Percentiles rank a stretch among this genome's conserved stretches.
phyloP scores from a whole-genome alignment of 1,140 invertebrate genomes.

The Pteromalus puparum region DNA sequence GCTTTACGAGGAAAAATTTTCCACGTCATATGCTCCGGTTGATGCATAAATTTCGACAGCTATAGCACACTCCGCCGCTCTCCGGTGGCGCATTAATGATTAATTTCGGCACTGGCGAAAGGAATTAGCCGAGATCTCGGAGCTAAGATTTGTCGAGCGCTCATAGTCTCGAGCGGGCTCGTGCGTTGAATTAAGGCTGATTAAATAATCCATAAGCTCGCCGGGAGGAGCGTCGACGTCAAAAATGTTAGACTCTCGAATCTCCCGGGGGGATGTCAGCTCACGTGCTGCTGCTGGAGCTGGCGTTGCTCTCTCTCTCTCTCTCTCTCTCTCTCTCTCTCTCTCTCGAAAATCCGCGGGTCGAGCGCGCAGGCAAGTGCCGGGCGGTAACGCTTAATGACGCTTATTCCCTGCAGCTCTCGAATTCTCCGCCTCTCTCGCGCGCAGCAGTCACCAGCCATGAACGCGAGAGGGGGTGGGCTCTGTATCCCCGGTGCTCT shows the following conservation, averaged over 20 bases:
- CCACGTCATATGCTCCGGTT: not conserved
- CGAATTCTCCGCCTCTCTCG: conserved; percentile 3
- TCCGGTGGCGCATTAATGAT: not conserved
- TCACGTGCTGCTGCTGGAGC: not conserved
- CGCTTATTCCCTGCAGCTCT: conserved; percentile 30
- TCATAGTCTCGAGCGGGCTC: not conserved
- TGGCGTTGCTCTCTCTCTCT: not conserved
- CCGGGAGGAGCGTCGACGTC: not conserved
- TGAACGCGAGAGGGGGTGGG: not conserved
- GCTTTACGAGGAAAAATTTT: not conserved
- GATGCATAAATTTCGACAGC: not conserved
- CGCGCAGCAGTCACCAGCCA: conserved; percentile 10
- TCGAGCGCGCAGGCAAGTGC: not conserved
- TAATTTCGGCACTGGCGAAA: not conserved
- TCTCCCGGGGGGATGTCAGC: conserved; percentile 4
- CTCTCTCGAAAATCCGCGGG: conserved; percentile 1
- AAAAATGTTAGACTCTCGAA: conserved; percentile 6
- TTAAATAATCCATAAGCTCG: conserved; percentile 26
- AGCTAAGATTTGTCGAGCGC: not conserved
- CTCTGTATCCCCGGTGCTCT: no score
- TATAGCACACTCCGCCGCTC: not conserved
- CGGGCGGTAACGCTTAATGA: conserved; percentile 22
- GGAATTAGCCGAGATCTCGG: not conserved
- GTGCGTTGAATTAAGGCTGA: conserved; percentile 13
- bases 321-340: not conserved